phyloP scores from a whole-genome alignment of 2,888 invertebrate genomes.

The Ormyrus pomaceus region DNA sequence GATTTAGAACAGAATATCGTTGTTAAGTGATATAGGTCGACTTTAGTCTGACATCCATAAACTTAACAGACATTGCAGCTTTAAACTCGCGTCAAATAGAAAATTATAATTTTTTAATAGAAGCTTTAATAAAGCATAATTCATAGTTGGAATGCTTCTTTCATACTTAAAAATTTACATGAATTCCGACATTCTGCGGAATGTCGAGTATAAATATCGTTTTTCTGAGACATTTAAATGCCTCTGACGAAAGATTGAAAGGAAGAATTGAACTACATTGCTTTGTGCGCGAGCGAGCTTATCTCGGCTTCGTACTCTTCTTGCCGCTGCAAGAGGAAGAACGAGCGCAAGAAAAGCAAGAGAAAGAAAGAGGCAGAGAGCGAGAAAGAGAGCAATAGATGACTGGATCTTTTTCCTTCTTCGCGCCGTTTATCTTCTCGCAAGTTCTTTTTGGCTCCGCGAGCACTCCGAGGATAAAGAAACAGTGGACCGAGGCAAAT shows the following conservation, averaged over 20 bases:
- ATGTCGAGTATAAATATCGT: constrained; percentile 5
- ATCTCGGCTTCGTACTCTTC: constrained; percentile 22
- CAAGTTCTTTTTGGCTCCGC: constrained; percentile 13
- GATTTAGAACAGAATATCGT: no score
- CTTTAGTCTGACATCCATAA: no score
- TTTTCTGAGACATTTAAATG: constrained; percentile 32
- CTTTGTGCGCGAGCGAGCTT: constrained; percentile 18
- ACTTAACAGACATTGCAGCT: no score
- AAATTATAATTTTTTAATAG: no score
- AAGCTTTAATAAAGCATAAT: no score
- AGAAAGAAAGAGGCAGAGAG: constrained; percentile 2
- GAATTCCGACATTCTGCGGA: no score
- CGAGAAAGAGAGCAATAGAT: constrained; percentile 8
- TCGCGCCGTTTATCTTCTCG: constrained; percentile 17
- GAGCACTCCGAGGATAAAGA: constrained; percentile 15
- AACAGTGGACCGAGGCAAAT: constrained; percentile 44
- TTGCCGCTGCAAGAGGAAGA: neutral
- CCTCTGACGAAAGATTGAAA: constrained; percentile 33
- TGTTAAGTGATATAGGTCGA: no score
- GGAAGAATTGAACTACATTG: constrained; percentile 18
- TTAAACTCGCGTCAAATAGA: no score
- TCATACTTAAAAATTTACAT: no score
- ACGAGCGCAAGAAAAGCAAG: neutral
- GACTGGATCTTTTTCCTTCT: constrained; percentile 35
- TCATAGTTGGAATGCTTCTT: no score